Evolutionary conservation across 2,113 vertebrate species (phyloP).

Genomic region (Percina caprodes): DNA sequence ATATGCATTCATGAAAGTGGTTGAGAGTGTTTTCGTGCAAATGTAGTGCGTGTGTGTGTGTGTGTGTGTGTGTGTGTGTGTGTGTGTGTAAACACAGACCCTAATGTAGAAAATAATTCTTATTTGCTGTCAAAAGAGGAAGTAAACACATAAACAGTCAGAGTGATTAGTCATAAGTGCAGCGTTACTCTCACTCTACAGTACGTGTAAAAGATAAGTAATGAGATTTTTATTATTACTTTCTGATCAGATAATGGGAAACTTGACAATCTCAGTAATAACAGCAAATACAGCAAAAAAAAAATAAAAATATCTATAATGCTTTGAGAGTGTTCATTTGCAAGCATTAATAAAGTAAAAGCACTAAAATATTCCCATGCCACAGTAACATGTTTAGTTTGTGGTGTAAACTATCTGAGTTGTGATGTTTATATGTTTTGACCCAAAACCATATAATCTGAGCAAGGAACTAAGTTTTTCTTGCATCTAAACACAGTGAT

Average conservation of each 20-base stretch:
- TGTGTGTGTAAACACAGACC: background rate
- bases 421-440: constrained; percentile 44
- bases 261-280: background rate
- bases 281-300: background rate
- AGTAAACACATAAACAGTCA: constrained; percentile 46
- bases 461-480: constrained; percentile 22
- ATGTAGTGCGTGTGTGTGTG: constrained; percentile 38
- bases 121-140: constrained; percentile 43
- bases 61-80: constrained; percentile 11
- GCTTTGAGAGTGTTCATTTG: background rate
- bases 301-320: background rate
- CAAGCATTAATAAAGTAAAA: constrained; percentile 4
- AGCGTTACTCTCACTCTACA: background rate
- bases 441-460: constrained; percentile 35
- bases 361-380: constrained; percentile 16
- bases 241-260: background rate
- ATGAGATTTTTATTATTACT: background rate
- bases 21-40: constrained; percentile 45
- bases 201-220: background rate
- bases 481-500: constrained; percentile 49
- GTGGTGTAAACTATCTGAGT: constrained; percentile 18
- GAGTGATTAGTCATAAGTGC: constrained; percentile 22
- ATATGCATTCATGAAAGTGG: constrained; percentile 39
- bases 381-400: constrained; percentile 39
- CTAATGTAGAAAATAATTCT: constrained; percentile 36